phyloP scores from a whole-genome alignment of 1,140 invertebrate species.

The Drosophila ficusphila region DNA sequence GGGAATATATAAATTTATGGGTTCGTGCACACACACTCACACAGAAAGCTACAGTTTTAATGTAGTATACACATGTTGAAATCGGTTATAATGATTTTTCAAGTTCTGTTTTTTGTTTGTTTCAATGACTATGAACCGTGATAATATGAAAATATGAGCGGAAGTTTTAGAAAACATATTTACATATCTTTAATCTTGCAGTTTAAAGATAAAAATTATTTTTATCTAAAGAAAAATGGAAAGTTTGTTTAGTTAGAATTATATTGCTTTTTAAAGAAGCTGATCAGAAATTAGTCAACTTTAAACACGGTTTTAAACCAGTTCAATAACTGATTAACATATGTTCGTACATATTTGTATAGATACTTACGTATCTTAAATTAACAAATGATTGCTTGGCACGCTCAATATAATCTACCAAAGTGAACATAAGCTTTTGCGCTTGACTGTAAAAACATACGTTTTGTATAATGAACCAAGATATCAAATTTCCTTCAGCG shows the following conservation, averaged over 20 bases:
- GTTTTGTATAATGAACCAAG: not conserved
- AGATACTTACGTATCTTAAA: too few relatives aligned
- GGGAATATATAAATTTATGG: slow-evolving; percentile 25
- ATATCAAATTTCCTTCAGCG: not conserved
- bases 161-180: not conserved
- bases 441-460: not conserved
- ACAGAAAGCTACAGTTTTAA: slow-evolving; percentile 8
- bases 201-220: not conserved
- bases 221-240: not conserved
- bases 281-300: not conserved
- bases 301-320: not conserved
- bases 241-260: too few relatives aligned
- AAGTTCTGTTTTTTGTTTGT: slow-evolving; percentile 7
- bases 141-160: not conserved
- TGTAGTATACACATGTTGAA: slow-evolving; percentile 12
- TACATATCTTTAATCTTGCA: not conserved
- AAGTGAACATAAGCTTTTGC: not conserved
- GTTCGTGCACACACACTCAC: slow-evolving; percentile 14
- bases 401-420: not conserved
- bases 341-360: not conserved
- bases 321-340: not conserved
- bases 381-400: too few relatives aligned
- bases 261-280: too few relatives aligned
- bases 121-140: not conserved
- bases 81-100: slow-evolving; percentile 45